These are phyloP conservation scores for Meandrusa payeni DNA, from an alignment of 2,888 invertebrate species.

Conservation along the genomic window DNA sequence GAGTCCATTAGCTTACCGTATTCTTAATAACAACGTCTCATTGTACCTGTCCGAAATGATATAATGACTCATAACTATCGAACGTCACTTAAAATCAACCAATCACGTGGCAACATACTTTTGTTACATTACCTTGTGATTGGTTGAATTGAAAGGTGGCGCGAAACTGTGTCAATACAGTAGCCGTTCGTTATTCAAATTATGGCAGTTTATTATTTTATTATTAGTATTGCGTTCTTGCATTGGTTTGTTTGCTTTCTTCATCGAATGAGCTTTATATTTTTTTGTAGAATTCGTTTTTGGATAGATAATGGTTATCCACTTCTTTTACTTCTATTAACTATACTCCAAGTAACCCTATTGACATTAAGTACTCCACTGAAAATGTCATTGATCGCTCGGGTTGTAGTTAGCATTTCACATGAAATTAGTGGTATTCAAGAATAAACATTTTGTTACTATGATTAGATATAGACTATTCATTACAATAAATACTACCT, in stretches of 20 bases:
- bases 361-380: too few species aligned
- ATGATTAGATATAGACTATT: too few species aligned
- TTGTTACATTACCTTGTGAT: slow-evolving; percentile 1
- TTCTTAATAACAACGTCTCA: slow-evolving; percentile 3
- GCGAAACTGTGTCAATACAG: slow-evolving; percentile 8
- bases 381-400: too few species aligned
- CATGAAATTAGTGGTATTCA: too few species aligned
- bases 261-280: too few species aligned
- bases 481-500: too few species aligned
- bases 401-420: too few species aligned
- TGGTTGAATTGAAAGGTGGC: slow-evolving; percentile 5
- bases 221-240: not conserved
- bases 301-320: too few species aligned
- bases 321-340: too few species aligned
- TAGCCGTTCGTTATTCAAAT: slow-evolving; percentile 7
- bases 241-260: not conserved
- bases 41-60: not conserved
- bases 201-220: not conserved
- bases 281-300: too few species aligned
- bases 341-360: too few species aligned
- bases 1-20: slow-evolving; percentile 1
- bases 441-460: too few species aligned
- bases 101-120: not conserved
- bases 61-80: slow-evolving; percentile 6
- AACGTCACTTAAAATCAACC: slow-evolving; percentile 9